Conservation (phyloP, 2,797 vertebrate genomes). For the Leptoclinus maculatus region DNA sequence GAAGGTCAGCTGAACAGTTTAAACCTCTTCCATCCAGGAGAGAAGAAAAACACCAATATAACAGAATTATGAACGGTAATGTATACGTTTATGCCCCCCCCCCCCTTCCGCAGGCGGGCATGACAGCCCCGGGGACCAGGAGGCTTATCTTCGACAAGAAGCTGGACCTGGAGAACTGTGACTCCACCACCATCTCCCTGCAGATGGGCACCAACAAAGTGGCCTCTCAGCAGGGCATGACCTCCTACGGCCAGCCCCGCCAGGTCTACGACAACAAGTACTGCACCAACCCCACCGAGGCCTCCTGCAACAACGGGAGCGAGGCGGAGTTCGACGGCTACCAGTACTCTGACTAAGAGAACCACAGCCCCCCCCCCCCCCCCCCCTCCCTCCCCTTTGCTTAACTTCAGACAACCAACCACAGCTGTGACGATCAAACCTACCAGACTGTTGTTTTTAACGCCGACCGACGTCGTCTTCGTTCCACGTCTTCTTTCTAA, state of each 20-base stretch:
- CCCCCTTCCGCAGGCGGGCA: constrained; percentile 85
- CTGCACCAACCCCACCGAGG: constrained; percentile 84
- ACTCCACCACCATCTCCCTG: constrained; percentile 90
- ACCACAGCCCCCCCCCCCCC: constrained; percentile 13
- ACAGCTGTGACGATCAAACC: constrained; percentile 47
- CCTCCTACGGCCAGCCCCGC: constrained; percentile 92
- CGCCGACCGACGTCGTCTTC: constrained; percentile 40
- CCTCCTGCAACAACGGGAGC: constrained; percentile 79
- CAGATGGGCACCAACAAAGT: constrained; percentile 98
- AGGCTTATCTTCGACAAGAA: constrained; percentile 95
- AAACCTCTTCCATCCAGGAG: too few relatives aligned
- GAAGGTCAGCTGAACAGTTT: too few relatives aligned
- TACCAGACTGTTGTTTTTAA: constrained; percentile 66
- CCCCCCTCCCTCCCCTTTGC: constrained; percentile 28
- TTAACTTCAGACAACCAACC: constrained; percentile 52
- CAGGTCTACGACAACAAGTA: constrained; percentile 96
- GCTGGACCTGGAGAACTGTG: constrained; percentile 92
- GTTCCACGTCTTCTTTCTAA: constrained; percentile 22
- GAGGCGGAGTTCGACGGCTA: constrained; percentile 87
- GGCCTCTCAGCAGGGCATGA: constrained; percentile 95
- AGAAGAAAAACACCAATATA: neutral
- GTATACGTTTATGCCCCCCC: too few relatives aligned
- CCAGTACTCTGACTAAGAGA: constrained; percentile 87
- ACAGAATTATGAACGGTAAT: too few relatives aligned
- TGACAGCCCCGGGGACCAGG: constrained; percentile 95